A percentile compares a stretch with the other conserved stretches of the same genome.
Evolutionary conservation across 2,113 vertebrate species (phyloP).

Genomic region (Psittacus erithacus): DNA sequence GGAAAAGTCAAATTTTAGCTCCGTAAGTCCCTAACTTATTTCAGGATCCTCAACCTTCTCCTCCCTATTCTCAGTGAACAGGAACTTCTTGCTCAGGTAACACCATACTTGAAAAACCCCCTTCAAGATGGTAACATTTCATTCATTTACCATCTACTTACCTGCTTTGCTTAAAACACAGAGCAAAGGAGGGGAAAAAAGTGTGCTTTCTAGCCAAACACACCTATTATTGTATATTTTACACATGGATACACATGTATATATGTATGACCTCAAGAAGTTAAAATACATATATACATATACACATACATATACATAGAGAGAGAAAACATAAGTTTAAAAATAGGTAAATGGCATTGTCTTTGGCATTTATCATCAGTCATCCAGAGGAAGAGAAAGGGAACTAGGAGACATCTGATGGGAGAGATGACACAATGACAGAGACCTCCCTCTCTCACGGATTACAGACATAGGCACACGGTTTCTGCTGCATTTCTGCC

Average conservation of each 20-base stretch:
- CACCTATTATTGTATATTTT: constrained; percentile 59
- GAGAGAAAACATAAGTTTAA: constrained; percentile 61
- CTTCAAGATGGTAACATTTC: constrained; percentile 39
- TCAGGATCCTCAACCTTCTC: not conserved
- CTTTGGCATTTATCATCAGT: constrained; percentile 47
- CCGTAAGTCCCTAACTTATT: not conserved
- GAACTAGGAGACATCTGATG: not conserved
- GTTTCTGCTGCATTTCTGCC: not conserved
- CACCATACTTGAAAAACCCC: not conserved
- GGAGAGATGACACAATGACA: constrained; percentile 5
- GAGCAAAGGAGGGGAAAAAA: not conserved
- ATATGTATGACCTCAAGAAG: constrained; percentile 75
- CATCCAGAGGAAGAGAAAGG: constrained; percentile 9
- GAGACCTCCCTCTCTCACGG: not conserved
- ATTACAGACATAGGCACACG: not conserved
- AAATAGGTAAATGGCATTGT: constrained; percentile 22
- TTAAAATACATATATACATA: constrained; percentile 83
- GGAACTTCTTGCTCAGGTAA: not conserved
- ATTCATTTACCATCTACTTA: constrained; percentile 73
- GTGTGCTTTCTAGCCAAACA: constrained; percentile 53
- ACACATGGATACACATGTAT: constrained; percentile 80
- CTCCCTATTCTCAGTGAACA: not conserved
- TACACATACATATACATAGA: constrained; percentile 82
- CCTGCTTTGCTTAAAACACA: constrained; percentile 53
- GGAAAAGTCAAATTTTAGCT: constrained; percentile 11